Base-by-base conservation (phyloP, 2,797 vertebrate genomes). In the Rhynchotus rufescens region DNA sequence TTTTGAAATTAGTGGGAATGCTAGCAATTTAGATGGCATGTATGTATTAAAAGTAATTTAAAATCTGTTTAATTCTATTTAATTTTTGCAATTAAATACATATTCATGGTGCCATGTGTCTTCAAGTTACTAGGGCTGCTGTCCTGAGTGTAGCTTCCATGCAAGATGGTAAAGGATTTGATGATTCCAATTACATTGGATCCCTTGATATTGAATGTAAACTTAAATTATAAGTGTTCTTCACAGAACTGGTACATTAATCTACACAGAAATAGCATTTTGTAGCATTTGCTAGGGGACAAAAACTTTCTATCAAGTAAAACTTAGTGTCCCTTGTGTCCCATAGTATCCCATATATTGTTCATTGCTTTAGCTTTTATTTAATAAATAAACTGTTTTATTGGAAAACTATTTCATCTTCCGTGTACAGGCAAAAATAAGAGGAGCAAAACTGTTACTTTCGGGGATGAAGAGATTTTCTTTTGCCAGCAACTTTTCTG, bases 371-470 rank as follows among this genome's bases (percentile, higher is more conserved):
- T 66, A 15, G 20, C n/a, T 36, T 36, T 36, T 36, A 36, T 36
- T 36, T 36, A 36, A 36, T 36, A 36, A 8, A 36, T 36, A n/a
- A n/a, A n/a, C n/a, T n/a, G n/a, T n/a, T n/a, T n/a, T 45, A 32
- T 49, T 3, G 61, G n/a, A 19, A 67, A 49, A 4, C 67, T 61
- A 26, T 2, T 65, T 80, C 20, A 47, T 28, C 30, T 75, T 77
- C 8, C 2, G 0, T 47, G 25, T 76, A 9, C 15, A 78, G 47
- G 15, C 44, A 52, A 0, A 20, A 32, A 11, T 47, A n/a, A 71
- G 4, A 8, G 15, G 15, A 80, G 20, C 28, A 74, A 76, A 73
- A 7, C 6, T 56, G 52, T 56, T n/a, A 17, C 52, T 56, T 56
- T 56, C 28, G 10, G 16, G 10, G 7, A 30, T 22, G 57, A 69